phyloP scores from a whole-genome alignment of 2,797 vertebrate species.

The Erethizon dorsatum region DNA sequence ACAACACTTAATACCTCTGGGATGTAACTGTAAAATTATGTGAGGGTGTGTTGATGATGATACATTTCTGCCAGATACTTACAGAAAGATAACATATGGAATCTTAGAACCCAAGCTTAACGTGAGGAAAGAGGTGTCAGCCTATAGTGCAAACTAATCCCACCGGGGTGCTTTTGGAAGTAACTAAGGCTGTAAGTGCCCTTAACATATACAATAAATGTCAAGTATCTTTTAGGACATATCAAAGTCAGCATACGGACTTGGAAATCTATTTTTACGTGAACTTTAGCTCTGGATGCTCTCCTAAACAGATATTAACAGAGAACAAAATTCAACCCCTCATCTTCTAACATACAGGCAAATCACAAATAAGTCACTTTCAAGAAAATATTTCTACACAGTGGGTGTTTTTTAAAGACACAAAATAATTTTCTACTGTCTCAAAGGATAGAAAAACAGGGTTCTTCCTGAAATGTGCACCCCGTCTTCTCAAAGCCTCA shows the following conservation, averaged over 20 bases:
- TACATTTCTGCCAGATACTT: not conserved
- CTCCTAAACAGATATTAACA: not conserved
- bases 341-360: not conserved
- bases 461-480: conserved; percentile 60
- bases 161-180: conserved; percentile 10
- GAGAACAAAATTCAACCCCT: conserved; percentile 1
- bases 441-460: conserved; percentile 66
- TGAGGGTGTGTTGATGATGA: not conserved
- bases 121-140: not conserved
- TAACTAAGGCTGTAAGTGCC: not conserved
- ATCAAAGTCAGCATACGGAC: not conserved
- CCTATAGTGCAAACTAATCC: not conserved
- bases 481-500: conserved; percentile 65
- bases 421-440: conserved; percentile 52
- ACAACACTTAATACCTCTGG: not conserved
- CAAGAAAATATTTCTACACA: conserved; percentile 13
- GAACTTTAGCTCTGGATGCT: not conserved
- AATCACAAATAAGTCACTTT: conserved; percentile 58
- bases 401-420: conserved; percentile 4
- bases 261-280: conserved; percentile 8
- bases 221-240: conserved; percentile 54
- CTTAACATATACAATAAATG: conserved; percentile 66
- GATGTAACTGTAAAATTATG: not conserved
- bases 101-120: not conserved
- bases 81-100: not conserved